These are phyloP conservation scores for Platerodrilus igneus DNA, from an alignment of 2,888 invertebrate genomes.

Conservation along the genomic window DNA sequence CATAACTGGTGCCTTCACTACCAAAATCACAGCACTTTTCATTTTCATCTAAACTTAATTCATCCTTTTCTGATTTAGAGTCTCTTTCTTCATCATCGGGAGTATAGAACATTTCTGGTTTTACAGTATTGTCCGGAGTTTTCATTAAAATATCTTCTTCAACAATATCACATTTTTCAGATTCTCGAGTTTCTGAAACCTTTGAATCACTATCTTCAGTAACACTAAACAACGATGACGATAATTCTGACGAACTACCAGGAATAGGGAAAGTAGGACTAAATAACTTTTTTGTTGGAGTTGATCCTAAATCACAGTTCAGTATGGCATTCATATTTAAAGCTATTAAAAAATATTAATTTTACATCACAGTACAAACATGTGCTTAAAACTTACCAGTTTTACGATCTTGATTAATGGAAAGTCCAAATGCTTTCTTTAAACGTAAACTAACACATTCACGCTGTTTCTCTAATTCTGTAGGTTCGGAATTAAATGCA, in stretches of 20 bases:
- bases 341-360: too few relatives aligned
- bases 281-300: slow-evolving; percentile 31
- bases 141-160: slow-evolving; percentile 11
- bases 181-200: neutral
- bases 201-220: slow-evolving; percentile 1
- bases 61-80: slow-evolving; percentile 16
- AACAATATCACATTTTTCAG: slow-evolving; percentile 8
- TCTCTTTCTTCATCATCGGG: slow-evolving; percentile 42
- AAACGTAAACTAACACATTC: slow-evolving; percentile 84
- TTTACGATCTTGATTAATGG: slow-evolving; percentile 62
- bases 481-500: slow-evolving; percentile 80
- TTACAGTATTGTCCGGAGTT: slow-evolving; percentile 10
- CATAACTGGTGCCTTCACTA: slow-evolving; percentile 40
- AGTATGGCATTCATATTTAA: slow-evolving; percentile 42
- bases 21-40: slow-evolving; percentile 22
- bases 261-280: slow-evolving; percentile 41
- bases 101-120: slow-evolving; percentile 41
- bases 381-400: slow-evolving; percentile 45
- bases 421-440: slow-evolving; percentile 73
- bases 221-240: neutral
- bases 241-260: slow-evolving; percentile 27
- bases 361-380: slow-evolving; percentile 10
- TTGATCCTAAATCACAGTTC: slow-evolving; percentile 39
- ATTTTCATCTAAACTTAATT: slow-evolving; percentile 18
- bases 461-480: slow-evolving; percentile 78